Evolutionary conservation across 2,797 vertebrate genomes (phyloP), one percentile per base, ranked within the genome.

Genomic region (Dicrostonyx torquatus): DNA sequence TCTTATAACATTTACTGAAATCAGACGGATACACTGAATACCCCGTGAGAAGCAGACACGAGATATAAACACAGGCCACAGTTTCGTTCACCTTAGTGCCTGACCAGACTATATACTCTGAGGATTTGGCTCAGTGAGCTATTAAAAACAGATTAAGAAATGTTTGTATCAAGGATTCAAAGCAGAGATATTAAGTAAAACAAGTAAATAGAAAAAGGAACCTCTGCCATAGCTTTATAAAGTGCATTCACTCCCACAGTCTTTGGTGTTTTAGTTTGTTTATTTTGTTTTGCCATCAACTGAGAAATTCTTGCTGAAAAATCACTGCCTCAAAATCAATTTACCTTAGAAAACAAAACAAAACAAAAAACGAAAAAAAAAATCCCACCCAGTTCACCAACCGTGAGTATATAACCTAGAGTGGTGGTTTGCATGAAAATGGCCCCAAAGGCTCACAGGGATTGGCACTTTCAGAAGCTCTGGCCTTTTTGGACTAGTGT

Each of bases 261-360:
- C 97, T 97, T 68, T 4, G 20, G 34, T n/a, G 13, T 85, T 48
- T 83, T 68, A n/a, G 75, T 48, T 76, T 76, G 17, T 62, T 82
- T 82, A 53, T 10, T 95, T 97, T 91, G 66, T 86, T 53, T 87
- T 97, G 10, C 95, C 64, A 66, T 60, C 95, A 83, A 96, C 70
- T 93, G 73, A 93, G 97, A 92, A 95, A 76, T 97, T 85, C 45
- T 97, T 93, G 93, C 66, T 75, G 58, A 95, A 96, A 96, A 95
- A 94, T 6, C 15, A 97, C 55, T 92, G 68, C 55, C 64, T 96
- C 82, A 73, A 96, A 96, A 55, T 95, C 96, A 96, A 55, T 95
- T 96, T 92, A 97, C 77, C 95, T 89, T 72, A 43, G 93, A 82
- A 94, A 95, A 95, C 48, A 64, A 66, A 72, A 17, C 34, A 70